Conservation (phyloP, 2,113 vertebrate species). For the Pelvicachromis taeniatus region DNA sequence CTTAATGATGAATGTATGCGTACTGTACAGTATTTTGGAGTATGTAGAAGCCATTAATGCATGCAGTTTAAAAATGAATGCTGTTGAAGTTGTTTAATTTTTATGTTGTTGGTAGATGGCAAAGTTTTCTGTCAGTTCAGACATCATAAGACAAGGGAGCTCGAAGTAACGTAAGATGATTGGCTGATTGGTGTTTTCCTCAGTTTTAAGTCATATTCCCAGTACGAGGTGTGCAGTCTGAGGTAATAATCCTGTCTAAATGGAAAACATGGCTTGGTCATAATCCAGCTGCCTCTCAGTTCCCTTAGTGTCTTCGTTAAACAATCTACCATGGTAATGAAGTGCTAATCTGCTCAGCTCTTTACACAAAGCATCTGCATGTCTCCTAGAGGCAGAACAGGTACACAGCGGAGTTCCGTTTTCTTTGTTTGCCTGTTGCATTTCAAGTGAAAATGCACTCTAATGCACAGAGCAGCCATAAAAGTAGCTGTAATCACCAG, state of each 20-base stretch:
- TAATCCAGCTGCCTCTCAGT: constrained; percentile 67
- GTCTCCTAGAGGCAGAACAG: constrained; percentile 53
- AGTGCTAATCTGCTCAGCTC: constrained; percentile 65
- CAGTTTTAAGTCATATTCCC: constrained; percentile 63
- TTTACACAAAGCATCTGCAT: constrained; percentile 65
- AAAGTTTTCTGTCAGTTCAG: constrained; percentile 8
- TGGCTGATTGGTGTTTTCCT: constrained; percentile 49
- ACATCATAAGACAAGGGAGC: constrained; percentile 1
- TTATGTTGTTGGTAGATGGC: background rate
- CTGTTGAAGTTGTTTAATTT: constrained; percentile 1
- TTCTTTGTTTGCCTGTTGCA: constrained; percentile 34
- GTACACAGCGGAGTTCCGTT: constrained; percentile 44
- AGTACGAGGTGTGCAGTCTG: constrained; percentile 44
- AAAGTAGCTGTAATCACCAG: background rate
- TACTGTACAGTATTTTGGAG: background rate
- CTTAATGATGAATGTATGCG: background rate
- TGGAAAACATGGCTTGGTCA: constrained; percentile 65
- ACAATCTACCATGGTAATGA: constrained; percentile 67
- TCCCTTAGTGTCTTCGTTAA: constrained; percentile 63
- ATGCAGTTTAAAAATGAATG: background rate
- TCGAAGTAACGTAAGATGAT: constrained; percentile 10
- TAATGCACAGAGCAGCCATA: background rate
- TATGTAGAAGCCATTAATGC: background rate
- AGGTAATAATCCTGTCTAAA: constrained; percentile 68
- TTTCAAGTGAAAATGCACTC: constrained; percentile 23